Conservation (phyloP, 2,797 vertebrate species). For the Crypturellus tataupa region DNA sequence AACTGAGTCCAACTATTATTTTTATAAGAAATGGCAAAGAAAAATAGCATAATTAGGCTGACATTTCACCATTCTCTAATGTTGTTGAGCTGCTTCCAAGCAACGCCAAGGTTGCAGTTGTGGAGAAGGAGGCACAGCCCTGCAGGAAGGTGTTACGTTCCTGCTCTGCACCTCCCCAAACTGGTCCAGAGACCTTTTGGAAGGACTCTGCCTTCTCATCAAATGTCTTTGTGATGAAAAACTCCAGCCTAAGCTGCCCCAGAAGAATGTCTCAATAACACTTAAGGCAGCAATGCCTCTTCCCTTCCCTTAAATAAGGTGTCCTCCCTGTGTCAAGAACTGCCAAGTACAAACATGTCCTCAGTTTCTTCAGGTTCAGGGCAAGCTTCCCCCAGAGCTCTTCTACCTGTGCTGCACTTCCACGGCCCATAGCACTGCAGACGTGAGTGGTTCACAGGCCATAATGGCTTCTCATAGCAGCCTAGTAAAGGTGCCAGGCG, state of each 20-base stretch:
- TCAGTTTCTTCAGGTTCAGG: not conserved
- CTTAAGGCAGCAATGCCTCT: not conserved
- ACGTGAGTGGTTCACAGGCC: not conserved
- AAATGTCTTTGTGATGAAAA: not conserved
- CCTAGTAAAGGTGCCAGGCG: not conserved
- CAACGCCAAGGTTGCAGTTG: not conserved
- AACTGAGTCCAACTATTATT: not conserved
- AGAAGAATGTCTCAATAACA: not conserved
- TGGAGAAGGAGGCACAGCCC: not conserved
- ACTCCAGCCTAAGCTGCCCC: not conserved
- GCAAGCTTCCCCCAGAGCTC: not conserved
- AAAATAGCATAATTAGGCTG: slow-evolving; percentile 43
- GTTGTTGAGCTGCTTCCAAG: slow-evolving; percentile 4
- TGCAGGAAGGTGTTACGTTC: not conserved
- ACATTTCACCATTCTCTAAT: slow-evolving; percentile 6
- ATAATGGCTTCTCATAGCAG: not conserved
- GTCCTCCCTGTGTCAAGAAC: not conserved
- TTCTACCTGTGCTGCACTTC: accelerated
- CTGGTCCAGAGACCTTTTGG: not conserved
- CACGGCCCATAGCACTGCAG: not conserved
- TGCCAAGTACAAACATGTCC: not conserved
- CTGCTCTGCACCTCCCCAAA: not conserved
- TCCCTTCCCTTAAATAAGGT: not conserved
- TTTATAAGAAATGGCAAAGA: slow-evolving; percentile 52
- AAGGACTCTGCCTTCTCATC: not conserved